phyloP scores from a whole-genome alignment of 2,113 vertebrate species.

The Platycercus adscitus region DNA sequence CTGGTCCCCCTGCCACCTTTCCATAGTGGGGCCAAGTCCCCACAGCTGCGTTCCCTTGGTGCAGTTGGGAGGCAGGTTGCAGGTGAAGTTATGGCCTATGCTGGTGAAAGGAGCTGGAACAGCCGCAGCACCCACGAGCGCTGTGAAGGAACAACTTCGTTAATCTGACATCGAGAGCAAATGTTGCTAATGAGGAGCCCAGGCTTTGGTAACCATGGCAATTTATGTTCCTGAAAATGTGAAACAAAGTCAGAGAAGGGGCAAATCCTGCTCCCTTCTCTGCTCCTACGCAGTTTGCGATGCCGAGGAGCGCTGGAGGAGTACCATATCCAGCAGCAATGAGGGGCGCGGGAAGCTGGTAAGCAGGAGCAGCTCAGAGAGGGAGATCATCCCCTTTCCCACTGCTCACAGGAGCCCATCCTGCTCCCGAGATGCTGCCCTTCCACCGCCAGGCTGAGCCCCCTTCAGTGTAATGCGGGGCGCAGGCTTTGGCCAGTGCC shows the following conservation, averaged over 20 bases:
- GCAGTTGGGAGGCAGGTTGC: not conserved
- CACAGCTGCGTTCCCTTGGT: not conserved
- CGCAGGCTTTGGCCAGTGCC: not conserved
- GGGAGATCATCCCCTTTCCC: not conserved
- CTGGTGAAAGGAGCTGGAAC: not conserved
- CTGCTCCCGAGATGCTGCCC: not conserved
- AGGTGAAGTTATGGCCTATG: not conserved
- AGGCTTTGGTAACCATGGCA: constrained; percentile 69
- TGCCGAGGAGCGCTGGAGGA: not conserved
- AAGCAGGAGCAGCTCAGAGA: not conserved
- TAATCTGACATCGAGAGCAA: constrained; percentile 63
- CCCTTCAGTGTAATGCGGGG: not conserved
- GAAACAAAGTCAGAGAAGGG: not conserved
- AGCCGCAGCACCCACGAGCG: not conserved
- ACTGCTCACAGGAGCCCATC: not conserved
- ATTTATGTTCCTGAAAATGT: constrained; percentile 35
- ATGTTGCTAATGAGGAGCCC: constrained; percentile 62
- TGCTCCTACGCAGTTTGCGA: fast-evolving
- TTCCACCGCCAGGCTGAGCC: not conserved
- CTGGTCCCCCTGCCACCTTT: not conserved
- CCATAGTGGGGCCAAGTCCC: not conserved
- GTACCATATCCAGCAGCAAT: fast-evolving
- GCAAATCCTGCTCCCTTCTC: not conserved
- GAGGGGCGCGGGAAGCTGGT: not conserved
- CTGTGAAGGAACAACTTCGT: constrained; percentile 21